Evolutionary conservation across 2,113 vertebrate species (phyloP).

Genomic region (Rana temporaria): DNA sequence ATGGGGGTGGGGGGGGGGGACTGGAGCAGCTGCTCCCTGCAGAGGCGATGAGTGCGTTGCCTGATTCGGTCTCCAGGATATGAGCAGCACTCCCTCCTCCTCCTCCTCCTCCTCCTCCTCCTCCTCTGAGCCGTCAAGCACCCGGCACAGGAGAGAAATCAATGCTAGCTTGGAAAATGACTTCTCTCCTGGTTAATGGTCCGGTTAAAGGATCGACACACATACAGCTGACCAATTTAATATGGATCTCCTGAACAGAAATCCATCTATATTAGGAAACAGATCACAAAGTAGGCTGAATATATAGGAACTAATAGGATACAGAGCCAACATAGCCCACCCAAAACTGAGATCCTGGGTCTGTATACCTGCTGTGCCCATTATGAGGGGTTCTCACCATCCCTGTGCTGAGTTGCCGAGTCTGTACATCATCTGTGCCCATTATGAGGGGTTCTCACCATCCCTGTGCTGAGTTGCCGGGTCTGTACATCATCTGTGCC

Average conservation of each 20-base stretch:
- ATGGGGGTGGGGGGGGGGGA: too few species aligned
- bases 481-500: too few species aligned
- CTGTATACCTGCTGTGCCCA: too few species aligned
- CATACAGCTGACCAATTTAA: slow-evolving; percentile 7
- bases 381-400: too few species aligned
- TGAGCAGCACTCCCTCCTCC: neutral
- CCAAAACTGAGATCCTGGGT: neutral
- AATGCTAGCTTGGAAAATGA: slow-evolving; percentile 29
- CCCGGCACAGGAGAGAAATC: slow-evolving; percentile 1
- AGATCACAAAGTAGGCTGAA: slow-evolving; percentile 8
- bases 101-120: neutral
- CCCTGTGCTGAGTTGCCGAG: too few species aligned
- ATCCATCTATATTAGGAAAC: neutral
- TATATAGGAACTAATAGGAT: too few species aligned
- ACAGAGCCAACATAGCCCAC: neutral
- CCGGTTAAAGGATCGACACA: slow-evolving; percentile 1
- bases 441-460: too few species aligned
- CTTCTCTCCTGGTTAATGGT: slow-evolving; percentile 31
- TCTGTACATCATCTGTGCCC: too few species aligned
- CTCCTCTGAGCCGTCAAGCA: neutral
- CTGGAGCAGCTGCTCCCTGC: too few species aligned
- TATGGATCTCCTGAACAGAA: neutral
- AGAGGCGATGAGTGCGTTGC: too few species aligned
- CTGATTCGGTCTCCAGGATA: neutral
- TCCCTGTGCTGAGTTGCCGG: too few species aligned